Percentiles rank a stretch among this genome's conserved stretches.
These are phyloP conservation scores for Ciconia maguari DNA, from an alignment of 2,113 vertebrate genomes.

Conservation along the genomic window DNA sequence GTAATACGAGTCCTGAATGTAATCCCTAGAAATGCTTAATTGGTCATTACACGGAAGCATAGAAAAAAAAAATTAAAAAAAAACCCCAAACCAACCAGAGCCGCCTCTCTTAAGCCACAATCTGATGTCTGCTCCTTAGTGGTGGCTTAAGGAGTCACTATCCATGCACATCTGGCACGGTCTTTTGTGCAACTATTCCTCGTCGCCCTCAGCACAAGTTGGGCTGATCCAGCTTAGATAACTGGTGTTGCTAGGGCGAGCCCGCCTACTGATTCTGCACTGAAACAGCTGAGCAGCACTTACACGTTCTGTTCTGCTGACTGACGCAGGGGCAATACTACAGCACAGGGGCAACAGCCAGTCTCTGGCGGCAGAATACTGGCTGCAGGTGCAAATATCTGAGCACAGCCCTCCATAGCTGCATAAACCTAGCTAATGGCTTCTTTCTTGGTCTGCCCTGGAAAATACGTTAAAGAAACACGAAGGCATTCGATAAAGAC, in stretches of 20 bases:
- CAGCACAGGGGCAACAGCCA: not conserved
- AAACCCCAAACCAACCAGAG: not conserved
- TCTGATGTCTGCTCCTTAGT: not conserved
- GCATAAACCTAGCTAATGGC: not conserved
- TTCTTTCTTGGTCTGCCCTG: not conserved
- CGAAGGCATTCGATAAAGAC: not conserved
- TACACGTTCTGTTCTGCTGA: not conserved
- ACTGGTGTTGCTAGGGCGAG: not conserved
- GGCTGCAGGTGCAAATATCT: not conserved
- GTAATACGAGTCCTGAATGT: not conserved
- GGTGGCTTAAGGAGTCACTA: not conserved
- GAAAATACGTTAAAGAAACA: not conserved
- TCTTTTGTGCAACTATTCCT: not conserved
- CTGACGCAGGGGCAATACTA: not conserved
- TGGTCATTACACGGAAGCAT: not conserved
- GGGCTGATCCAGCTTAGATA: not conserved
- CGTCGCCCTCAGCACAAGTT: not conserved
- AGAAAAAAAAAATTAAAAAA: not conserved
- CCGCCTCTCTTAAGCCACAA: not conserved
- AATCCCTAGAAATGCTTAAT: not conserved
- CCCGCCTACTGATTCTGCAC: not conserved
- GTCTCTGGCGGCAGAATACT: not conserved
- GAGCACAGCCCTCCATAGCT: not conserved
- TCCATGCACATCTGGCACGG: not conserved
- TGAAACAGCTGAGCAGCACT: not conserved